A percentile compares a stretch with the other conserved stretches of the same genome.
Evolutionary conservation across 1,140 invertebrate species (phyloP).

Genomic region (Aphaenogaster floridana): DNA sequence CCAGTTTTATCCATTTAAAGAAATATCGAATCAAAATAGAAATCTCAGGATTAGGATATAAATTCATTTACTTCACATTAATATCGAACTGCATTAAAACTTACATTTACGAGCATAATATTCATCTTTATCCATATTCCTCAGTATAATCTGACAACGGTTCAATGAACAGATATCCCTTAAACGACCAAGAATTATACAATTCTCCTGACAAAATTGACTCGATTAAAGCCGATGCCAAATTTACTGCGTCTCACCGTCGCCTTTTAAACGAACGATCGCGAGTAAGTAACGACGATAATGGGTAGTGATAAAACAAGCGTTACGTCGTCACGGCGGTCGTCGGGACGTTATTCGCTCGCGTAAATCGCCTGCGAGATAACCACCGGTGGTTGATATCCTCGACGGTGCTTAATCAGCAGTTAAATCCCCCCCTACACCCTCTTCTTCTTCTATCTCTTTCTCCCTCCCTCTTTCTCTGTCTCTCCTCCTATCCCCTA

Average conservation of each 20-base stretch:
- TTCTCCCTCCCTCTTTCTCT: background rate
- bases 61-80: conserved; percentile 19
- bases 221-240: conserved; percentile 40
- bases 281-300: conserved; percentile 42
- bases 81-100: background rate
- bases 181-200: background rate
- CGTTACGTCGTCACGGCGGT: conserved; percentile 37
- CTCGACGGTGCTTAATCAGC: conserved; percentile 56
- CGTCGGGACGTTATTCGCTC: conserved; percentile 54
- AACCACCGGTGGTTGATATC: conserved; percentile 52
- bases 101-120: background rate
- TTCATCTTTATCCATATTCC: background rate
- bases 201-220: conserved; percentile 20
- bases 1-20: background rate
- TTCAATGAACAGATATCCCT: background rate
- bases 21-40: background rate
- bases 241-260: conserved; percentile 27
- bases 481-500: background rate
- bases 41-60: background rate
- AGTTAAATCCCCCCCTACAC: conserved; percentile 34
- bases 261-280: conserved; percentile 25
- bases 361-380: conserved; percentile 58
- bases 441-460: background rate
- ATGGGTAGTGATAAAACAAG: conserved; percentile 56
- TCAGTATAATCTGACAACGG: background rate